Evolutionary conservation across 2,797 vertebrate genomes (phyloP), one percentile per base, ranked within the genome.

Genomic region (Rachycentron canadum): DNA sequence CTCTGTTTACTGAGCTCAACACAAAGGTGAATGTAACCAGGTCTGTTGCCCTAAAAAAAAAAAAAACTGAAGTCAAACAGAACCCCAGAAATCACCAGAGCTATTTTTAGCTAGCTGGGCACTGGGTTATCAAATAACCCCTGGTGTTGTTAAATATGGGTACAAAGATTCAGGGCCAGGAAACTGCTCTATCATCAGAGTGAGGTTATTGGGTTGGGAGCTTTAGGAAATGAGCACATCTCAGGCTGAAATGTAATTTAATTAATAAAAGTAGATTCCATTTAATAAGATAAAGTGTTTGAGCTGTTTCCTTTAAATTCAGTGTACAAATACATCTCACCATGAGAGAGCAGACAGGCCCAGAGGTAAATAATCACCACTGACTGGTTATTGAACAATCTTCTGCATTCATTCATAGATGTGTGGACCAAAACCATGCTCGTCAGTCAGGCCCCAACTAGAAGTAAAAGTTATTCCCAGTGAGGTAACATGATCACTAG

Each of bases 111-210:
- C 36, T 60, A 25, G 26, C 7, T 25, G 60, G 52, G 62, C 74
- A 76, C 38, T 56, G 32, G 50, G 86, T 90, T 90, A 92, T 92
- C 88, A 88, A 73, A 84, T 88, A 76, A 88, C 86, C 85, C 86
- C 58, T 50, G 62, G 21, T 78, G 71, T 69, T 73, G 80, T 87
- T 85, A 83, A 88, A 91, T 84, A 81, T 40, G 71, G 71, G 65
- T 78, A 63, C 82, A 88, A 81, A 85, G 67, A 76, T n/a, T 81
- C 43, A 40, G 43, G 65, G 62, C 34, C 81, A 83, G 36, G 66
- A 75, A 62, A 81, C 52, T 45, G 68, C 55, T 38, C 40, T 21
- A 12, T 77, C 57, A 73, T 61, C 32, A 26, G 23, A 69, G 23
- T 5, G 55, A 77, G 61, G 50, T 55, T 61, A 67, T 23, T 19